Base-by-base conservation (phyloP, 2,113 vertebrate genomes). In the Caranx melampygus region DNA sequence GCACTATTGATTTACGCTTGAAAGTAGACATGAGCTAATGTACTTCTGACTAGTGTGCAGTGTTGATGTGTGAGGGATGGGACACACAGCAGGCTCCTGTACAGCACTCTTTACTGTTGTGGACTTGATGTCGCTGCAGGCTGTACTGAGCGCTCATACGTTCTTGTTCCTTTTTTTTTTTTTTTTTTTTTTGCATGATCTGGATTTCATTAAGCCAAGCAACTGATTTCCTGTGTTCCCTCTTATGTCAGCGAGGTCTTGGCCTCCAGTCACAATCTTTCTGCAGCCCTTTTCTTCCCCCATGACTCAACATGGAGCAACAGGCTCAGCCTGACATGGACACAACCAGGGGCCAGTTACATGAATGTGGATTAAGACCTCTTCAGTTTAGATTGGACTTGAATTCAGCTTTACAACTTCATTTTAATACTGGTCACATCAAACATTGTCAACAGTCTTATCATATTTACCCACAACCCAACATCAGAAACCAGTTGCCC, bases 1-100 rank as follows among this genome's bases (percentile, higher is more conserved):
- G 88, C 93, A 90, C 88, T 90, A 85, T 90, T 92, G 66, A 86
- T 93, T 93, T 92, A 87, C 67, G 89, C 93, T 94, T 93, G 89
- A 88, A 86, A 86, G 88, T 92, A 89, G 92, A 92, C 87, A 75
- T 64, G 91, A 90, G 87, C 89, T 91, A 82, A 87, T 87, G 86
- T 90, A 77, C 75, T 90, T 86, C 82, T 86, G 85, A 89, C 87
- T 84, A 47, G 86, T 87, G 84, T 90, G 79, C 75, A 69, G 84
- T 89, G 89, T 91, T 79, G 79, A 77, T 86, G 87, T 88, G 82
- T 70, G 88, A 82, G 88, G 85, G 81, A 83, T 87, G 85, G 86
- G 87, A 85, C 87, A 87, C 73, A 42, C 81, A 47, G 74, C 77
- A 62, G 72, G 66, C 70, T 82, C 71, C 59, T 68, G 77, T 63